Percentiles rank a stretch among this genome's conserved stretches.
Conservation (phyloP, 1,140 invertebrate species). For the Macrobrachium rosenbergii region DNA sequence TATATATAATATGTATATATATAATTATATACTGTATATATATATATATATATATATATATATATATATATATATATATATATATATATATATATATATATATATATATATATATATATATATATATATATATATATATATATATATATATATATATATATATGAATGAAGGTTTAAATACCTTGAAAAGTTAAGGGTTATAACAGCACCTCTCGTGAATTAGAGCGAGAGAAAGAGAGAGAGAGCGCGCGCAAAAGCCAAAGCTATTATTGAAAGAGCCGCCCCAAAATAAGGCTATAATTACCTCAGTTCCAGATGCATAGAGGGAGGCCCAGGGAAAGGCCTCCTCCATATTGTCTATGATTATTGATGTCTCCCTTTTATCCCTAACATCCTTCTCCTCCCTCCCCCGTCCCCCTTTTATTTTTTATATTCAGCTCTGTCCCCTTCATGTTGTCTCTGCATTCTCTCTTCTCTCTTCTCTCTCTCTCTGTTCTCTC, state of each 20-base stretch:
- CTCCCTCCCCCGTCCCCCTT: conserved; percentile 1
- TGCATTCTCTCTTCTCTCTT: neutral
- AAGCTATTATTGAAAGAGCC: conserved; percentile 42
- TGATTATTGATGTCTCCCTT: conserved; percentile 38
- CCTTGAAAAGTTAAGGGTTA: too few species aligned
- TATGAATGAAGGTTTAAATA: too few species aligned
- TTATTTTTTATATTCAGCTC: neutral
- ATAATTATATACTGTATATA: too few species aligned
- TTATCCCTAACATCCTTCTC: neutral
- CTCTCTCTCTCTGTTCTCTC: neutral
- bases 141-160: too few species aligned
- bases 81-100: too few species aligned
- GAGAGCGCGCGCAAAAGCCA: neutral
- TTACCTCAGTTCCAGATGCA: conserved; percentile 59
- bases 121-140: too few species aligned
- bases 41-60: too few species aligned
- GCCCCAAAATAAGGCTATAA: conserved; percentile 50
- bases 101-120: too few species aligned
- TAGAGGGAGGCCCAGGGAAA: conserved; percentile 25
- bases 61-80: too few species aligned
- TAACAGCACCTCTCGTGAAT: too few species aligned
- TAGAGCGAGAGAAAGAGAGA: neutral
- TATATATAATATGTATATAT: too few species aligned
- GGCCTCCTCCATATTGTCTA: conserved; percentile 33
- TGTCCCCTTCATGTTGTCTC: neutral